Base-by-base conservation (phyloP, 2,113 vertebrate genomes). In the Halcyon senegalensis region DNA sequence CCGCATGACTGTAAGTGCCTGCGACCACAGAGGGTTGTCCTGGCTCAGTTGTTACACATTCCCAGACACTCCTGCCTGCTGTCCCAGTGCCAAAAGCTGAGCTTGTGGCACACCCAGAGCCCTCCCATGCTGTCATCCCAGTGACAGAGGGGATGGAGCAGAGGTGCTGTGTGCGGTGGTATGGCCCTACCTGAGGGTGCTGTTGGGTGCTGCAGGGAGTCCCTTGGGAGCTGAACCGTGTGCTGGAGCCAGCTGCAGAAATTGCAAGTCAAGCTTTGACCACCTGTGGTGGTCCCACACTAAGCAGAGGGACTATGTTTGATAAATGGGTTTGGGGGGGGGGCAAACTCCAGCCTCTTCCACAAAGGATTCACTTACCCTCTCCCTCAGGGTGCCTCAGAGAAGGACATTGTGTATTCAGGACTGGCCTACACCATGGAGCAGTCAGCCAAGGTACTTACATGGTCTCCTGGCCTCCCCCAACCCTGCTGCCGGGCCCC, bases 351-450 rank as follows among this genome's bases (percentile, higher is more conserved):
- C 18, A 67, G 8, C 24, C 10, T 39, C 19, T 63, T 16, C 25
- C 43, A 35, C 13, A 28, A 48, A 70, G 11, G n/a, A 59, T 66
- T 56, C 9, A 37, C n/a, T 51, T 50, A 18, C 30, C 82, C 20
- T 84, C 13, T n/a, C 16, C 16, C 43, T 62, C 77, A 93, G 87
- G 48, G 62, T 62, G 96, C 87, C 41, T 91, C 94, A n/a, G 92
- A 93, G 87, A 92, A 87, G 76, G 72, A 76, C 64, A 73, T 73
- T 1, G 58, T 86, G 24, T 86, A 70, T 56, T 86, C 16, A 0
- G 92, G 94, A 33, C 67, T 93, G 73, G 84, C 87, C 90, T 89
- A 66, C 58, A 67, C 72, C 48, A 74, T 68, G 58, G 69, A 95
- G 63, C 66, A 76, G 28, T 80, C 89, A 73, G 80, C 58, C 4